These are phyloP conservation scores for Rotaria magnacalcarata DNA, from an alignment of 2,888 invertebrate genomes.

Conservation along the genomic window DNA sequence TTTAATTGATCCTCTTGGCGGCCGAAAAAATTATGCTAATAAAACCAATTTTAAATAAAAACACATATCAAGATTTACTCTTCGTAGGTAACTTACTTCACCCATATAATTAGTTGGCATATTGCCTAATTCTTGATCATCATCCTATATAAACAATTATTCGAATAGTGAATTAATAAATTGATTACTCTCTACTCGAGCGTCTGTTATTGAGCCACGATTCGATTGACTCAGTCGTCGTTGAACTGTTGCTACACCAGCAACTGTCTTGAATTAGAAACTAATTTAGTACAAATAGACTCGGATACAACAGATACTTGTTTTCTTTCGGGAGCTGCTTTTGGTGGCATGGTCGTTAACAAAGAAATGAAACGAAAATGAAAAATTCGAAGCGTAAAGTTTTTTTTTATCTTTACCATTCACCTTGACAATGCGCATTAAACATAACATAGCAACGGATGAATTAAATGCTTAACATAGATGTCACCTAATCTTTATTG, in stretches of 20 bases:
- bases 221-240: neutral
- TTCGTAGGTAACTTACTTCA: neutral
- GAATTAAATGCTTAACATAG: neutral
- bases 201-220: neutral
- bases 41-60: neutral
- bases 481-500: neutral
- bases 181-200: neutral
- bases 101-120: neutral
- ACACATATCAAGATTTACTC: neutral
- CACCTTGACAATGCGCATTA: slow-evolving; percentile 7
- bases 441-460: neutral
- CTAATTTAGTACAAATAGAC: neutral
- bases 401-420: slow-evolving; percentile 7
- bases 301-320: neutral
- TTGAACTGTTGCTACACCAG: neutral
- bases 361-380: neutral
- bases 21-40: neutral
- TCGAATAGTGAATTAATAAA: neutral
- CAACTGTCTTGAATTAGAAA: neutral
- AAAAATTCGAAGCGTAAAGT: too few species aligned
- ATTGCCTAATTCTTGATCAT: neutral
- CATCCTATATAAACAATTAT: neutral
- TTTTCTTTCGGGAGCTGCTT: neutral
- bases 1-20: slow-evolving; percentile 58
- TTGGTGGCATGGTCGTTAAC: neutral